Conservation (phyloP, 2,113 vertebrate genomes). For the Paramormyrops kingsleyae region DNA sequence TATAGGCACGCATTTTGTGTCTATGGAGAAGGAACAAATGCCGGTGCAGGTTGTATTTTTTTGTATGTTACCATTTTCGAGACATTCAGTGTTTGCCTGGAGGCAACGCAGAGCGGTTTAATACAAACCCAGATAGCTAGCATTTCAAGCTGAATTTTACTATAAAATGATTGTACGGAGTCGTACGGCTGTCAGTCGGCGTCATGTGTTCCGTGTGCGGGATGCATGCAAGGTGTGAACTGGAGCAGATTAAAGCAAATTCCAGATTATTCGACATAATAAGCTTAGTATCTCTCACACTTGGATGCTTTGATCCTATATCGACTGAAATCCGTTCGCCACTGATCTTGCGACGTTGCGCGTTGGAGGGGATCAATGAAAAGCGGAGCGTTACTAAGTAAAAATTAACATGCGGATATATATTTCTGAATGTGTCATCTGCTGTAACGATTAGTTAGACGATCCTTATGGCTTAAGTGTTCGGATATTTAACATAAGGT, state of each 20-base stretch:
- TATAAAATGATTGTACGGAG: neutral
- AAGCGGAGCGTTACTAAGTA: neutral
- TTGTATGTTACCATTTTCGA: neutral
- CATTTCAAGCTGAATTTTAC: neutral
- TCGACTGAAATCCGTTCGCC: neutral
- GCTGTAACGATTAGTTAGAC: neutral
- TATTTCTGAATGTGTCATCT: neutral
- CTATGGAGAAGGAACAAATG: neutral
- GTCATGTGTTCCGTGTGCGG: neutral
- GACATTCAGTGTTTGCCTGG: neutral
- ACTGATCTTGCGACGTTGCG: neutral
- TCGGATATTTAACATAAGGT: neutral
- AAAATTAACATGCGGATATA: neutral
- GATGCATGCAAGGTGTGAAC: neutral
- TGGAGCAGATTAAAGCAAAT: neutral
- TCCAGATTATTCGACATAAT: conserved; percentile 30
- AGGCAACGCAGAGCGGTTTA: neutral
- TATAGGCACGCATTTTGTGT: neutral
- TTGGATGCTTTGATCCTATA: conserved; percentile 10
- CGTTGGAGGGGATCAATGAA: neutral
- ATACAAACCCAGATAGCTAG: neutral
- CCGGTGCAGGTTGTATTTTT: neutral
- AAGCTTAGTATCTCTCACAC: conserved; percentile 31
- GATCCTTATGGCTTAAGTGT: neutral
- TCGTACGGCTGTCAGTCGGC: neutral